Percentiles rank a stretch among this genome's conserved stretches.
Conservation (phyloP, 2,888 invertebrate genomes). For the Petrophora chlorosata region DNA sequence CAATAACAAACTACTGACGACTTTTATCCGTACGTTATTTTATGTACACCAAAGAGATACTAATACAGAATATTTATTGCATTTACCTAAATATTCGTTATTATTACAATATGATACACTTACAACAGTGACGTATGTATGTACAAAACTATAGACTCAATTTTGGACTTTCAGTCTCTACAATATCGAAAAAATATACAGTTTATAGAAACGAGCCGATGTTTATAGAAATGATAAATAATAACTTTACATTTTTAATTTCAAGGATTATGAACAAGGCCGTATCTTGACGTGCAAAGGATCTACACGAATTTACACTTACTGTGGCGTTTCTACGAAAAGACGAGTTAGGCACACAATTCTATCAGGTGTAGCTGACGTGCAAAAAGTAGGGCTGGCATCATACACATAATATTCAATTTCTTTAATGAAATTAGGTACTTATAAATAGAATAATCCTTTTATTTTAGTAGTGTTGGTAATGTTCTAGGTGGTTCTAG, state of each 20-base stretch:
- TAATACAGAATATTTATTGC: slow-evolving; percentile 82
- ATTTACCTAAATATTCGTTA: slow-evolving; percentile 77
- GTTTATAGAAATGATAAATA: no score
- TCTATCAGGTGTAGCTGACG: slow-evolving; percentile 10
- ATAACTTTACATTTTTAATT: slow-evolving; percentile 24
- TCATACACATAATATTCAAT: neutral
- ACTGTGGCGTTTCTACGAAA: slow-evolving; percentile 35
- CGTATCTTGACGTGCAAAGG: slow-evolving; percentile 60
- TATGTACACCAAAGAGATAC: slow-evolving; percentile 72
- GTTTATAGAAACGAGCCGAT: slow-evolving; percentile 59
- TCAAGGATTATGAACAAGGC: slow-evolving; percentile 69
- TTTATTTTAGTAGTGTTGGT: no score
- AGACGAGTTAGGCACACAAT: slow-evolving; percentile 46
- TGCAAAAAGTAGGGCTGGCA: slow-evolving; percentile 39
- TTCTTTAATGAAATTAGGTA: no score
- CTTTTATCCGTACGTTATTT: slow-evolving; percentile 52
- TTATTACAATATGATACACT: slow-evolving; percentile 74
- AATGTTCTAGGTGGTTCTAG: no score
- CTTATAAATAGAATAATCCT: no score
- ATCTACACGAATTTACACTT: slow-evolving; percentile 29
- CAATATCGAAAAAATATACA: slow-evolving; percentile 67
- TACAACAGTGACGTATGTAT: slow-evolving; percentile 81
- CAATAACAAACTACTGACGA: slow-evolving; percentile 55
- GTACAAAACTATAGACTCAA: slow-evolving; percentile 83
- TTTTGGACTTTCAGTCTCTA: slow-evolving; percentile 83